Evolutionary conservation across 2,888 invertebrate species (phyloP), one percentile per base, ranked within the genome.

Genomic region (Caenorhabditis imperialis): DNA sequence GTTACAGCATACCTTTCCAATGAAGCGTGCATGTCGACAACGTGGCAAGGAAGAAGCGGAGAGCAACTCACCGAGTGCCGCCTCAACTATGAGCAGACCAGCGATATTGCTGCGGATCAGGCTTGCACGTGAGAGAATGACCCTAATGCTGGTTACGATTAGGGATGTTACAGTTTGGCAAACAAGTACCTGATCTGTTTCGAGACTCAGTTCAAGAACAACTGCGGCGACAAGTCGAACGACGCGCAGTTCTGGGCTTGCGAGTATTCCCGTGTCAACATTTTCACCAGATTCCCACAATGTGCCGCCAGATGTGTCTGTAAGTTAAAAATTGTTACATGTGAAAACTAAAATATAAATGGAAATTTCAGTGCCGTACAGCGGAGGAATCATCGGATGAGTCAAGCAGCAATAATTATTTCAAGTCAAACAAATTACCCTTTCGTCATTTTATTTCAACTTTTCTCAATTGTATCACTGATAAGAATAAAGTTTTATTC

Each of bases 221-320:
- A 51, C 45, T 81, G 81, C 50, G 79, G 79, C 16, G 72, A 55
- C 40, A 61, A 58, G 25, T 54, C 78, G 7, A 71, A 69, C 33
- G 82, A 77, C 16, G 69, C 78, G n/a, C 65, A 74, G 47, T 82
- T 82, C 67, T 82, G 82, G 82, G 81, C 77, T 33, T 83, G 83
- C 44, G 83, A 83, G 51, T 83, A 82, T 53, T 79, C 80, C 1
- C 65, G 83, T 30, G 76, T 80, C 33, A 74, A 80, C 45, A 50
- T 77, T 45, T 80, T 82, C 74, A 83, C 82, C 30, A 58, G 80
- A 57, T 83, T 75, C 72, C 83, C 83, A 7, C 77, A 78, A 38
- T 83, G 83, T 58, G 57, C 71, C 27, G 72, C 62, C 30, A 47
- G 55, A 58, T 83, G 83, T 73, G 78, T 83, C 37, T 72, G 82